phyloP scores from a whole-genome alignment of 2,888 invertebrate genomes.

The Meloe dianella region DNA sequence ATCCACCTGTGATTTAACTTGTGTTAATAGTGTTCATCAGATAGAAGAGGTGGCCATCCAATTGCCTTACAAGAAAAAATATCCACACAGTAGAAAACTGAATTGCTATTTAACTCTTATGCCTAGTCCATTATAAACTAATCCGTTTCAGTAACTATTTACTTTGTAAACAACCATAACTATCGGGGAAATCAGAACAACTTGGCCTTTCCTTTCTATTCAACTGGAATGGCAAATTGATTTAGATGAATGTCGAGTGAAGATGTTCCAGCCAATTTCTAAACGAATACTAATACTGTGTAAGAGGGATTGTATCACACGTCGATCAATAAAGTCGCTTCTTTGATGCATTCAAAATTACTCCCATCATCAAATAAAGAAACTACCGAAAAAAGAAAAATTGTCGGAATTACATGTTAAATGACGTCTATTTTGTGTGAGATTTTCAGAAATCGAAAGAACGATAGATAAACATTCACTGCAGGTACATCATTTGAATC shows the following conservation, averaged over 20 bases:
- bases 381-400: too few relatives aligned
- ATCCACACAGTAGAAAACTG: too few relatives aligned
- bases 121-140: too few relatives aligned
- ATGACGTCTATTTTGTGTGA: too few relatives aligned
- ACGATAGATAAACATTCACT: too few relatives aligned
- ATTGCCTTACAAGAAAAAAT: too few relatives aligned
- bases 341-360: neutral
- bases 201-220: neutral
- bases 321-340: constrained; percentile 23
- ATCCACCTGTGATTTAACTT: neutral
- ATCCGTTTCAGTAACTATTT: neutral
- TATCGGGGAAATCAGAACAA: neutral
- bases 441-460: too few relatives aligned
- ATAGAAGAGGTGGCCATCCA: neutral
- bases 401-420: too few relatives aligned
- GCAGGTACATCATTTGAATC: too few relatives aligned
- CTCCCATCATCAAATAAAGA: too few relatives aligned
- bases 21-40: constrained; percentile 1
- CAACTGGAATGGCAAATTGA: constrained; percentile 10
- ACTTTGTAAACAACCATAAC: neutral
- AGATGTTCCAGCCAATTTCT: constrained; percentile 18
- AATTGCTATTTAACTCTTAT: too few relatives aligned
- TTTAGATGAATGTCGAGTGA: constrained; percentile 18
- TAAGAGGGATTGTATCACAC: too few relatives aligned
- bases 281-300: constrained; percentile 13